Base-by-base conservation (phyloP, 2,113 vertebrate species). In the Glaucidium brasilianum region DNA sequence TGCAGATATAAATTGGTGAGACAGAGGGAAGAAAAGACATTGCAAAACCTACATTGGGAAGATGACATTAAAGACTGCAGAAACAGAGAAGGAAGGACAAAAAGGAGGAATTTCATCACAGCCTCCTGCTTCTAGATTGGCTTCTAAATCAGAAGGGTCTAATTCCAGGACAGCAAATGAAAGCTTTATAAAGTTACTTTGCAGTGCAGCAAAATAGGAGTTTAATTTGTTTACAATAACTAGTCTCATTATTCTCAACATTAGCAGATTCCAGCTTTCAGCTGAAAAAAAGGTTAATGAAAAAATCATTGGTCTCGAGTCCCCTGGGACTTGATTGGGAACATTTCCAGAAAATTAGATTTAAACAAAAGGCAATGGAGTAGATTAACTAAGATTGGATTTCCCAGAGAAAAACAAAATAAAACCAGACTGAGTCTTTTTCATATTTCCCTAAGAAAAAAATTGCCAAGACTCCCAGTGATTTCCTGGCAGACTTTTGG, bases 341-440 rank as follows among this genome's bases (percentile, higher is more conserved):
- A 68, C 53, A 72, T 21, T 90, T 94, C 92, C 92, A 96, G 85
- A 90, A 94, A 95, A 88, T 67, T 11, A 64, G 52, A 81, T 49
- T 56, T 62, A 93, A 92, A 69, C 23, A 92, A 92, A 82, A 83
- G 50, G 56, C 63, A 83, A 63, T 21, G 68, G 16, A 95, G 67
- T 27, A 53, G 60, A 95, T 96, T 79, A 91, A 75, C 68, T 25
- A 60, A 58, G 67, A 82, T 32, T 92, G 43, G 20, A 89, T 95
- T 92, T 96, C 19, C 35, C 52, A 85, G 45, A 92, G 19, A 39
- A 85, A 89, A 92, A 45, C 59, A 88, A 52, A 34, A 63, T 8
- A 11, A 90, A 88, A 88, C 73, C 73, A 55, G n/a, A 82, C 3
- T 20, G 27, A 88, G 32, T 23, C 71, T 84, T 95, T 88, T 86